These are phyloP conservation scores for Semnornis frantzii DNA, from an alignment of 2,113 vertebrate species.

Conservation along the genomic window DNA sequence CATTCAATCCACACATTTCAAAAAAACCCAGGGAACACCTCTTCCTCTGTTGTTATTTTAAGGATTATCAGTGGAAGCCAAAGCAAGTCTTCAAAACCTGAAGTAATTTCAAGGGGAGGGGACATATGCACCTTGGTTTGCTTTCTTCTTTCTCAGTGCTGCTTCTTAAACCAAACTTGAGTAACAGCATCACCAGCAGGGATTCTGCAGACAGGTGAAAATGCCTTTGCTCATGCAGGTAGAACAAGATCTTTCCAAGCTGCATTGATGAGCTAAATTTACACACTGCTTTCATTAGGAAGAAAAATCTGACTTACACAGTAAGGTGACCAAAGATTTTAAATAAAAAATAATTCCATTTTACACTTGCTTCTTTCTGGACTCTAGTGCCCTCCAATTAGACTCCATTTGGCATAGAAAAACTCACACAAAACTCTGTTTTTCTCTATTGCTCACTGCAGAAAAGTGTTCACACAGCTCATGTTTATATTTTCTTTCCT, in stretches of 20 bases:
- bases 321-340: neutral
- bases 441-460: neutral
- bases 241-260: neutral
- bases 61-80: neutral
- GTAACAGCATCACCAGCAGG: fast-evolving
- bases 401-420: neutral
- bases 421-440: neutral
- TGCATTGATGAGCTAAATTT: neutral
- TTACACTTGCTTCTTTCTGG: neutral
- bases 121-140: neutral
- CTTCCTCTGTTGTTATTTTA: neutral
- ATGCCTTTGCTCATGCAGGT: neutral
- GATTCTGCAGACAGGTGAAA: neutral
- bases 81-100: neutral
- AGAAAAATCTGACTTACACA: neutral
- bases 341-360: neutral
- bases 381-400: neutral
- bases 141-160: neutral
- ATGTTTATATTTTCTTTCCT: neutral
- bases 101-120: neutral
- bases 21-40: neutral
- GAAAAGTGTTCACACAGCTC: neutral
- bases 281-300: neutral
- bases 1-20: neutral
- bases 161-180: neutral